These are phyloP conservation scores for Rhagophthalmus giganteus DNA, from an alignment of 2,888 invertebrate species.

Conservation along the genomic window DNA sequence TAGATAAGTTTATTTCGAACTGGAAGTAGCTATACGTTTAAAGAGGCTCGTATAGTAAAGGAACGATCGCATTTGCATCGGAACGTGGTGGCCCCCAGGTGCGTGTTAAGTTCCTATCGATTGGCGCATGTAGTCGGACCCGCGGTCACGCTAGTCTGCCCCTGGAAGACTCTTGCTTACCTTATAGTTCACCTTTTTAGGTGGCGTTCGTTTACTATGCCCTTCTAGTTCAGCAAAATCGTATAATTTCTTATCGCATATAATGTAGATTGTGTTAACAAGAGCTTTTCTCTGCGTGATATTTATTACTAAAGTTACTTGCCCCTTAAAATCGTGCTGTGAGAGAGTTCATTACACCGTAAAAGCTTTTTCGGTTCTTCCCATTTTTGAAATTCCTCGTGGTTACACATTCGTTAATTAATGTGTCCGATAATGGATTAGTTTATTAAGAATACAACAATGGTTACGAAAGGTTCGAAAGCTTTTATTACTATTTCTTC, in stretches of 20 bases:
- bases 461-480: conserved; percentile 9
- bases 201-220: conserved; percentile 10
- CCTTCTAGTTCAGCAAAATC: conserved; percentile 16
- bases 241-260: conserved; percentile 23
- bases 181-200: conserved; percentile 17
- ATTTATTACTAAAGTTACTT: conserved; percentile 18
- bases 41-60: conserved; percentile 21
- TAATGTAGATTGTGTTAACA: conserved; percentile 22
- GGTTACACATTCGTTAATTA: conserved; percentile 14
- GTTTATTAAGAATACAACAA: conserved; percentile 14
- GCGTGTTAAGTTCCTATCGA: conserved; percentile 51
- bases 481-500: neutral
- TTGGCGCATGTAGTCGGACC: conserved; percentile 39
- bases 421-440: conserved; percentile 19
- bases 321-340: conserved; percentile 16
- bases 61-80: conserved; percentile 45
- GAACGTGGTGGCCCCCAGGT: conserved; percentile 49
- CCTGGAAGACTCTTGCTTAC: conserved; percentile 24
- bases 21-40: conserved; percentile 19
- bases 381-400: conserved; percentile 14
- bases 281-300: conserved; percentile 18
- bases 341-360: conserved; percentile 15
- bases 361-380: conserved; percentile 12
- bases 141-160: conserved; percentile 41
- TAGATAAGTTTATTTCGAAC: conserved; percentile 25